A percentile compares a stretch with the other conserved stretches of the same genome.
Evolutionary conservation across 2,113 vertebrate genomes (phyloP).

Genomic region (Rissa tridactyla): DNA sequence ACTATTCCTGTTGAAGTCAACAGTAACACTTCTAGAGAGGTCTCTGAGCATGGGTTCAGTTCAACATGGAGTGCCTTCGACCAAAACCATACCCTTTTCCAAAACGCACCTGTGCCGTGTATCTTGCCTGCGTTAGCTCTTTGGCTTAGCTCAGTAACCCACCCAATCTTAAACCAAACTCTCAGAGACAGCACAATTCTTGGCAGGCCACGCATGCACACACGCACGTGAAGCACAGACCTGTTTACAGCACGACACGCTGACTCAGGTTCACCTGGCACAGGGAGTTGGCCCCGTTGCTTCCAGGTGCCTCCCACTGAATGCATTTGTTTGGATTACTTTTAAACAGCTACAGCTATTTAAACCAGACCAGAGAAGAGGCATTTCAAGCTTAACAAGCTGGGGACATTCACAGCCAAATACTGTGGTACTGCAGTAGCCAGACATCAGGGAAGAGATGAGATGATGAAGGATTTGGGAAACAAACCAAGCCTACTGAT

Average conservation of each 20-base stretch:
- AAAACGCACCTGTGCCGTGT: not conserved
- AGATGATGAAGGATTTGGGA: not conserved
- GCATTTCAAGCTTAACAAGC: not conserved
- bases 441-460: not conserved
- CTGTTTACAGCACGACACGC: not conserved
- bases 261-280: not conserved
- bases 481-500: not conserved
- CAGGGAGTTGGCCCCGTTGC: not conserved
- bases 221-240: not conserved
- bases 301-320: not conserved
- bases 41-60: not conserved
- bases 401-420: not conserved
- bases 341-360: not conserved
- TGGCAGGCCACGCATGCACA: rapidly evolving
- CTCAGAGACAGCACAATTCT: not conserved
- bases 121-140: not conserved
- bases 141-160: not conserved
- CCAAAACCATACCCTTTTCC: not conserved
- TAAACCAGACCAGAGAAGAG: not conserved
- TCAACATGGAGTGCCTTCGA: not conserved
- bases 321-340: not conserved
- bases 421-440: not conserved
- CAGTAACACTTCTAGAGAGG: not conserved
- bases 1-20: not conserved
- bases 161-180: not conserved